phyloP scores from a whole-genome alignment of 1,140 invertebrate species.

The Scaptomyza montana region DNA sequence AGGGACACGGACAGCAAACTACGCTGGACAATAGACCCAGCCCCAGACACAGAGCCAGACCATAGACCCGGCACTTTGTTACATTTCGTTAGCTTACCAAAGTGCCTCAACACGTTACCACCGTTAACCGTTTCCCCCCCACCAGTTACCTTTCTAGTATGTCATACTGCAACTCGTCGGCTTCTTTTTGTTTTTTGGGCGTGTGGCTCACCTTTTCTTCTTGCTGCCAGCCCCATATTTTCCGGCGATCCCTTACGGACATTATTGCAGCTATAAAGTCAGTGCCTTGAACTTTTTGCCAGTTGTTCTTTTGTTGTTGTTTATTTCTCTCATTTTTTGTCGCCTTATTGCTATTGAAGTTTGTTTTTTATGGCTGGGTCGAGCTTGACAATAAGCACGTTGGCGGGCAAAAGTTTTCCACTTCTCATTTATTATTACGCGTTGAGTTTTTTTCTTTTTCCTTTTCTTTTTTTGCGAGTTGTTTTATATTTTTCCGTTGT shows the following conservation, averaged over 20 bases:
- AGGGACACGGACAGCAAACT: constrained; percentile 16
- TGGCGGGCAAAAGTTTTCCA: constrained; percentile 77
- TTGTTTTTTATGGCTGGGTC: constrained; percentile 78
- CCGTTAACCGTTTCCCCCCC: not conserved
- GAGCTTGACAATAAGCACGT: constrained; percentile 80
- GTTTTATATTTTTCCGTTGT: constrained; percentile 40
- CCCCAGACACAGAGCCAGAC: constrained; percentile 1
- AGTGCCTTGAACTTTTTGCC: constrained; percentile 77
- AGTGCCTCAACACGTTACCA: constrained; percentile 77
- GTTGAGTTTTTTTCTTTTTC: constrained; percentile 35
- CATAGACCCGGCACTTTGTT: constrained; percentile 62
- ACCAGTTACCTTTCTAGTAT: not conserved
- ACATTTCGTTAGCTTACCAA: constrained; percentile 78
- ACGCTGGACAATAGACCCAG: constrained; percentile 33
- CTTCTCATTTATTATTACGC: constrained; percentile 82
- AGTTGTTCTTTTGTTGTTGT: constrained; percentile 56
- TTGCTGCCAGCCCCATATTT: not conserved
- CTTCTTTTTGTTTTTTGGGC: constrained; percentile 61
- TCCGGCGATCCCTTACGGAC: constrained; percentile 31
- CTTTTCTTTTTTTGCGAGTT: constrained; percentile 21
- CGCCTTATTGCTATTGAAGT: constrained; percentile 80
- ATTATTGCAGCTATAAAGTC: constrained; percentile 81
- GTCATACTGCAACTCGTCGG: constrained; percentile 48
- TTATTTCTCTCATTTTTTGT: constrained; percentile 59
- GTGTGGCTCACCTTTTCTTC: constrained; percentile 66